These are phyloP conservation scores for Spongia lamella DNA, from an alignment of 37 sponge, comb jelly and placozoan genomes.

Conservation along the genomic window DNA sequence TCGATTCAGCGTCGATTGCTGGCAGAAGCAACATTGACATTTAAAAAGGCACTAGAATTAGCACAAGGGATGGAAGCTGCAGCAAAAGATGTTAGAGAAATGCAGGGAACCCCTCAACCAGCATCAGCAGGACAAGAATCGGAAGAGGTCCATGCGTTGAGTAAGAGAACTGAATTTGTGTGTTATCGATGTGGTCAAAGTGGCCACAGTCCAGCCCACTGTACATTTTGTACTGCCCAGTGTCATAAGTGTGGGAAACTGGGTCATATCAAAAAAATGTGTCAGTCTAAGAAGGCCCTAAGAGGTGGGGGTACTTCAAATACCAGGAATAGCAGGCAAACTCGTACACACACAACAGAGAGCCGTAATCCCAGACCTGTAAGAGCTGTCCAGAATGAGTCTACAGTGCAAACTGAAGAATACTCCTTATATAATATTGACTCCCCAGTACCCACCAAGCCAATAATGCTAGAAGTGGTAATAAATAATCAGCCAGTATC, in stretches of 20 bases:
- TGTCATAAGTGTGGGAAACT: slow-evolving; percentile 18
- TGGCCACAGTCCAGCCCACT: slow-evolving; percentile 8
- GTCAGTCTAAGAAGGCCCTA: no score
- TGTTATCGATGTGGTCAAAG: slow-evolving; percentile 11
- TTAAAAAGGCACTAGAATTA: background rate
- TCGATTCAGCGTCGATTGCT: no score
- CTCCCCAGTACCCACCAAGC: background rate
- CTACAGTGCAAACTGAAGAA: background rate
- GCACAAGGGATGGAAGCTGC: slow-evolving; percentile 6
- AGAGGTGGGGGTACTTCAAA: no score
- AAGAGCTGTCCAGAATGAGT: background rate
- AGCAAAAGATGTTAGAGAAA: no score
- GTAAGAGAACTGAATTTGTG: no score
- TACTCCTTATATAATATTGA: background rate
- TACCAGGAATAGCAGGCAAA: no score
- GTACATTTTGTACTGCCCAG: slow-evolving; percentile 9
- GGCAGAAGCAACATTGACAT: background rate
- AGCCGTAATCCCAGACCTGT: no score
- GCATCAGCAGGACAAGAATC: no score
- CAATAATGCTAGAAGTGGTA: background rate
- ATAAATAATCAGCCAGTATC: background rate
- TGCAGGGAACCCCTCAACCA: no score
- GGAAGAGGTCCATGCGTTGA: no score
- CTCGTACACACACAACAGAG: no score
- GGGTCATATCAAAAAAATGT: no score